Evolutionary conservation across 2,888 invertebrate species (phyloP), one percentile per base, ranked within the genome.

Genomic region (Mimachlamys varia): DNA sequence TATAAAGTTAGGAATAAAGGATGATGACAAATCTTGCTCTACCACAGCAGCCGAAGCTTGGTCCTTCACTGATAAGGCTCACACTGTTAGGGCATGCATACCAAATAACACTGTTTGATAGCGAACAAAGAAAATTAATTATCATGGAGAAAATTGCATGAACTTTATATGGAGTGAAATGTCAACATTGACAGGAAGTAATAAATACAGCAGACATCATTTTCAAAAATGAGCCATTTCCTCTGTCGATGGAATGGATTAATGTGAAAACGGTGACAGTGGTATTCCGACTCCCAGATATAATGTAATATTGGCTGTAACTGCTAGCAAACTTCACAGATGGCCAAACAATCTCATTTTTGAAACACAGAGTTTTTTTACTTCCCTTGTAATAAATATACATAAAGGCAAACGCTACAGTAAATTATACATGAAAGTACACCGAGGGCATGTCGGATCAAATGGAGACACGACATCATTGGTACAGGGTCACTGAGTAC

Each of bases 61-160:
- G 76, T 33, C 76, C 27, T 22, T 33, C 22, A 22, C 76, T 27
- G 76, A 76, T 76, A 76, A 76, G 13, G 76, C 76, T 15, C 10
- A 33, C 76, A 2, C 76, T 76, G 33, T 76, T 76, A 76, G 33
- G 27, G 76, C 27, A 76, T 76, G 27, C 76, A 76, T 76, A 76
- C 76, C 12, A 22, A 76, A 76, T 58, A 76, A 76, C 76, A 76
- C 76, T 76, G 76, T 76, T 76, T 76, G 76, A 76, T 76, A 76
- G 76, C 76, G 76, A 76, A 76, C 76, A 76, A 76, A 76, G 76
- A 76, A 76, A 76, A 76, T 76, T 76, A 76, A 76, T 76, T 76
- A 76, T 76, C 33, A 27, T 33, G 33, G 76, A 76, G 76, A 76
- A 76, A 76, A 76, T 76, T 76, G 76, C 76, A 76, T 33, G 76